Percentiles rank a stretch among this genome's conserved stretches.
phyloP scores from a whole-genome alignment of 2,113 vertebrate genomes.

The Bambusicola thoracicus region DNA sequence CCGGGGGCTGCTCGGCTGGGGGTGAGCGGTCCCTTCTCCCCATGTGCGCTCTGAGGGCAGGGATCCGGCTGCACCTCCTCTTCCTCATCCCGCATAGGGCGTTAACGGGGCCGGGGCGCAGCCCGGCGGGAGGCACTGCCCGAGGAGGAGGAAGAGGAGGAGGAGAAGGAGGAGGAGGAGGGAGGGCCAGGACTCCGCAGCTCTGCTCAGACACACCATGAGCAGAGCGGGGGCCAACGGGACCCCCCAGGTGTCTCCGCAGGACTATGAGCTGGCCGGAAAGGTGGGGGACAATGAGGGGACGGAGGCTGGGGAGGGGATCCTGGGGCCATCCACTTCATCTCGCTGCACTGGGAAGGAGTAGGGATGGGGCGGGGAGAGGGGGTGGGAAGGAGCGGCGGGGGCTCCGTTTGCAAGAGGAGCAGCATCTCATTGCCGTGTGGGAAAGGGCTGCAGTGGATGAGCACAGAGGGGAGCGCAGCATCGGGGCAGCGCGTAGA shows the following conservation, averaged over 20 bases:
- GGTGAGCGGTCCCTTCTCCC: neutral
- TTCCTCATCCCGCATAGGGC: neutral
- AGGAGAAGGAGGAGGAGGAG: conserved; percentile 18
- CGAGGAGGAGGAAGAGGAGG: neutral
- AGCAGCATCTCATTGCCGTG: neutral
- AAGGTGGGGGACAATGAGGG: conserved; percentile 68
- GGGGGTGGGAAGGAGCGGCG: neutral
- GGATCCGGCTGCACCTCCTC: neutral
- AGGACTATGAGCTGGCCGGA: conserved; percentile 66
- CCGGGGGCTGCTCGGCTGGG: rapidly evolving
- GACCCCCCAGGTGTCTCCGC: neutral
- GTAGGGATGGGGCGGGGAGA: neutral
- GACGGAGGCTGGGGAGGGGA: neutral
- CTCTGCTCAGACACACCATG: neutral
- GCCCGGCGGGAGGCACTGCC: neutral
- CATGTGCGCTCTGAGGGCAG: rapidly evolving
- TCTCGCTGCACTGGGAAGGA: neutral
- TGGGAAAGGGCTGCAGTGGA: neutral
- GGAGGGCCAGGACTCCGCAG: neutral
- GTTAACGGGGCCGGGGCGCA: neutral
- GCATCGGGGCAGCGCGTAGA: rapidly evolving
- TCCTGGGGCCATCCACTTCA: neutral
- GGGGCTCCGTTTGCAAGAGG: neutral
- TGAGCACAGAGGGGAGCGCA: neutral
- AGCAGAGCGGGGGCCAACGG: neutral